A percentile compares a stretch with the other conserved stretches of the same genome.
These are phyloP conservation scores for Sphecodes monilicornis DNA, from an alignment of 2,888 invertebrate genomes.

Conservation along the genomic window DNA sequence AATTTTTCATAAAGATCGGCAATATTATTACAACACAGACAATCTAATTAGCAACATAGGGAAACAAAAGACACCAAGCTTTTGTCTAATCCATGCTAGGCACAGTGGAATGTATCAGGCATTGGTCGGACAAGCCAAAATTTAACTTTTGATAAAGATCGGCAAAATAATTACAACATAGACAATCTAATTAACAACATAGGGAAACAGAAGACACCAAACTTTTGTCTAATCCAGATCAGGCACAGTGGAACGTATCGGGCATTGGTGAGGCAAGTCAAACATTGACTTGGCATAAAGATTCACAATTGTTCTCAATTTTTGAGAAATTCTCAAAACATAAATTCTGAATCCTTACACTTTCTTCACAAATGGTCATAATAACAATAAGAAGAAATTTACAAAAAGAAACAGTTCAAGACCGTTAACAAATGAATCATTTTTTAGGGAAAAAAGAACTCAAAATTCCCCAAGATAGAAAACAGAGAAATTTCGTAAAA, in stretches of 20 bases:
- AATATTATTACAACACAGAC: background rate
- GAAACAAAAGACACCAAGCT: background rate
- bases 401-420: background rate
- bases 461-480: background rate
- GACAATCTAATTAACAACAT: no score
- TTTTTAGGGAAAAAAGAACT: background rate
- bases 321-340: background rate
- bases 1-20: no score
- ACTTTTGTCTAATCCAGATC: no score
- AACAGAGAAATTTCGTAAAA: background rate
- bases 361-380: background rate
- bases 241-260: no score
- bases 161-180: background rate
- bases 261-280: no score
- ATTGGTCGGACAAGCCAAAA: background rate
- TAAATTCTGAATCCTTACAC: background rate
- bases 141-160: background rate
- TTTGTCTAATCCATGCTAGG: background rate
- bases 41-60: background rate
- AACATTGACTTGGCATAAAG: no score
- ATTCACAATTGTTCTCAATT: no score
- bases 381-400: no score
- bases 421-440: background rate
- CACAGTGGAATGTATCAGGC: background rate
- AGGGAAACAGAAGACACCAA: background rate